Evolutionary conservation across 2,797 vertebrate genomes (phyloP), one percentile per base, ranked within the genome.

Genomic region (Hoplostethus atlanticus): DNA sequence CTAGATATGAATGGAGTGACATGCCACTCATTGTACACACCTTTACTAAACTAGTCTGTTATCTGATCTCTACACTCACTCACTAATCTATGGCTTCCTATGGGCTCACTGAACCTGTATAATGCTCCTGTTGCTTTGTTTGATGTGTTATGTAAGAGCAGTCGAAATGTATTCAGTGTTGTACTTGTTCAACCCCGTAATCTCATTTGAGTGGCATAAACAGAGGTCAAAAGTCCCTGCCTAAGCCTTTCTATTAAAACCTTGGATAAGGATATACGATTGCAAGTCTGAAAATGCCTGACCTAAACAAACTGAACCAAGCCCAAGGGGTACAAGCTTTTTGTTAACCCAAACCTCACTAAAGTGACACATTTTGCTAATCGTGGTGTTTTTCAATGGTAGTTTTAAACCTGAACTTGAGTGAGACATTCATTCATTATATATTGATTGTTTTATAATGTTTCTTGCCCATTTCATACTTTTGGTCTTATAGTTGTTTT

Each of bases 41-140:
- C 38, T 16, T 13, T 30, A 31, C 12, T 44, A 60, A 44, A 44
- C 42, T 44, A 44, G 40, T 42, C 28, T 69, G 21, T 52, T 52
- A 16, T 71, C 25, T 67, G 12, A 16, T 28, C 56, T 13, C 47
- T 55, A 64, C 54, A 76, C 15, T 42, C 25, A 34, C 11, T 31
- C 47, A 28, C 50, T 61, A 21, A 61, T 28, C 47, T 12, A 6
- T 4, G 60, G 8, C 30, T 5, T 42, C 11, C 48, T 61, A 34
- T 44, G 64, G 31, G 16, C 25, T 63, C 40, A 12, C 16, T 64
- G 12, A 55, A 52, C 56, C 61, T 62, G 52, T 10, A 44, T 63
- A 60, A 71, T 74, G 50, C 68, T 0, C 7, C 9, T 21, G 10
- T 75, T 53, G 17, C 73, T 70, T 61, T 63, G 36, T 21, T 52